Evolutionary conservation across 2,797 vertebrate genomes (phyloP).

Genomic region (Myioborus miniatus): DNA sequence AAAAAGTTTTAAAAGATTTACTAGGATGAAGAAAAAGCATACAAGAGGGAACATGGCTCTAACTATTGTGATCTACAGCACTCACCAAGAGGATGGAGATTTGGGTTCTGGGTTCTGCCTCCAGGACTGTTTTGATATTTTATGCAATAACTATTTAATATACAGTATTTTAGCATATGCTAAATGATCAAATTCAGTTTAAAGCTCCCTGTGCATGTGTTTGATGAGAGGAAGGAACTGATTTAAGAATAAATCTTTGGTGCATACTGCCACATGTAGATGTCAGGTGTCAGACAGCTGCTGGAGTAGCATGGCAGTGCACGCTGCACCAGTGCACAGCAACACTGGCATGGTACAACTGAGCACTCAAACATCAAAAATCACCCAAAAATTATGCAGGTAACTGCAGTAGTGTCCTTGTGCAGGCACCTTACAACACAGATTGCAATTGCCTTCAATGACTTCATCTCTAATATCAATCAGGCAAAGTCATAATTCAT

Average conservation of each 20-base stretch:
- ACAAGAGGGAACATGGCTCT: not conserved
- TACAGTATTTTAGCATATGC: not conserved
- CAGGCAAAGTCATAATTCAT: not conserved
- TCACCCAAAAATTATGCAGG: not conserved
- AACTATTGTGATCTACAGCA: not conserved
- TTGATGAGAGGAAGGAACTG: not conserved
- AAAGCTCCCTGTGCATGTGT: not conserved
- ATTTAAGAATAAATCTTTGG: not conserved
- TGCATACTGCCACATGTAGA: not conserved
- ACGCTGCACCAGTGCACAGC: accelerated
- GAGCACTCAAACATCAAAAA: not conserved
- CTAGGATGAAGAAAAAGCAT: not conserved
- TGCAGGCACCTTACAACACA: accelerated
- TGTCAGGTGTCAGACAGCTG: not conserved
- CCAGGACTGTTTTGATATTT: not conserved
- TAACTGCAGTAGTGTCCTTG: not conserved
- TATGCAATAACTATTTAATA: not conserved
- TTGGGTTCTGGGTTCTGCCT: not conserved
- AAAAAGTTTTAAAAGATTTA: not conserved
- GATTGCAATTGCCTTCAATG: not conserved
- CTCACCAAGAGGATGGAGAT: not conserved
- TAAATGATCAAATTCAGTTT: not conserved
- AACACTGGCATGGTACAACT: not conserved
- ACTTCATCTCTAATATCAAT: not conserved
- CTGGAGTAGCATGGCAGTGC: accelerated